Evolutionary conservation across 2,113 vertebrate species (phyloP).

Genomic region (Grallaria varia): DNA sequence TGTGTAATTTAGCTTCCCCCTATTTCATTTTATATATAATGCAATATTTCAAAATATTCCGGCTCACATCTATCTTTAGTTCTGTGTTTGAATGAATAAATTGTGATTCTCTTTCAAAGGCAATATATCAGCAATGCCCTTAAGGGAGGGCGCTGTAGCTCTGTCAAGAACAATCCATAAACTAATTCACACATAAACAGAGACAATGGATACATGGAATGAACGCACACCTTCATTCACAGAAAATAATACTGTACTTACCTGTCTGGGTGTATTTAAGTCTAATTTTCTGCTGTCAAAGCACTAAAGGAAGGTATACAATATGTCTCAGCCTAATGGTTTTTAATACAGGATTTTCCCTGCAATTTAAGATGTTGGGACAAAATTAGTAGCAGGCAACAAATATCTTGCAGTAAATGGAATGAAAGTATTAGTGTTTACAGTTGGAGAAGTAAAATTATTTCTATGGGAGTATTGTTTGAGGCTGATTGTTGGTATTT

Average conservation of each 20-base stretch:
- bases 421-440: neutral
- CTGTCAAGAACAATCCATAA: slow-evolving; percentile 64
- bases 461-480: neutral
- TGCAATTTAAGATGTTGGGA: neutral
- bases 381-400: neutral
- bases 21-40: slow-evolving; percentile 65
- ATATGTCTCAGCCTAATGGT: neutral
- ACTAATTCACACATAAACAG: slow-evolving; percentile 61
- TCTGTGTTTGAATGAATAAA: slow-evolving; percentile 48
- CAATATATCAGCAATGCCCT: slow-evolving; percentile 66
- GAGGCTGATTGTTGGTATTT: neutral
- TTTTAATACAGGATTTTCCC: neutral
- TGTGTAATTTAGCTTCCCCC: slow-evolving; percentile 63
- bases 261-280: neutral
- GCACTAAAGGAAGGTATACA: neutral
- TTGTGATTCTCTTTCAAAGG: slow-evolving; percentile 61
- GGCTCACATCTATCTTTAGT: slow-evolving; percentile 41
- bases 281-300: neutral
- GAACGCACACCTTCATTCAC: slow-evolving; percentile 7
- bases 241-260: slow-evolving; percentile 8
- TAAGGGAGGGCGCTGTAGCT: slow-evolving; percentile 57
- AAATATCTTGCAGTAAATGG: neutral
- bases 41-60: slow-evolving; percentile 66
- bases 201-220: slow-evolving; percentile 26
- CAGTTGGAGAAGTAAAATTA: neutral